A percentile compares a stretch with the other conserved stretches of the same genome.
Conservation (phyloP, 2,797 vertebrate species). For the Kryptopterus vitreolus region DNA sequence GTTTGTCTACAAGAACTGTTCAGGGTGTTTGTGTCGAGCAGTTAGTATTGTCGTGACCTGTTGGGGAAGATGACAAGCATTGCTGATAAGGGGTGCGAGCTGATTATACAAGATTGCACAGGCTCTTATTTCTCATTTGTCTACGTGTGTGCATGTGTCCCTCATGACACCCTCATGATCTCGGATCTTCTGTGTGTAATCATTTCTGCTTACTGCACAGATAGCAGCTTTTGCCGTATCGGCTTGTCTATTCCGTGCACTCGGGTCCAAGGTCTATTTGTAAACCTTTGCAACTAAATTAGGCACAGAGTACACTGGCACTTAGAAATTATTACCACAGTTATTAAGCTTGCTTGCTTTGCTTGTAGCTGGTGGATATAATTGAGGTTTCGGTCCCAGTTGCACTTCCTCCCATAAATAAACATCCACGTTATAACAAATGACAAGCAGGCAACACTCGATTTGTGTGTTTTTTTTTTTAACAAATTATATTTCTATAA, state of each 20-base stretch:
- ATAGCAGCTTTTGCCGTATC: slow-evolving; percentile 19
- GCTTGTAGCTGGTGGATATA: not conserved
- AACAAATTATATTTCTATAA: slow-evolving; percentile 47
- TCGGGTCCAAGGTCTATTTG: slow-evolving; percentile 20
- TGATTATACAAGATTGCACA: slow-evolving; percentile 61
- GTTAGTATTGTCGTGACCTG: slow-evolving; percentile 66
- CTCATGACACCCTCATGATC: slow-evolving; percentile 19
- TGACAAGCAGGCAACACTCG: slow-evolving; percentile 20
- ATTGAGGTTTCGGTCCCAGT: slow-evolving; percentile 1
- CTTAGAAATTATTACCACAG: not conserved
- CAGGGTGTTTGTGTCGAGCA: slow-evolving; percentile 53
- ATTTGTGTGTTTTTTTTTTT: slow-evolving; percentile 27
- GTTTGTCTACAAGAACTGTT: slow-evolving; percentile 37
- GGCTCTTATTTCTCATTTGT: slow-evolving; percentile 54
- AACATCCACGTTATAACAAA: slow-evolving; percentile 1
- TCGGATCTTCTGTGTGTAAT: slow-evolving; percentile 32
- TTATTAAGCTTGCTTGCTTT: not conserved
- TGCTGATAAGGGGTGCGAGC: slow-evolving; percentile 67
- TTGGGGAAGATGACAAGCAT: slow-evolving; percentile 61
- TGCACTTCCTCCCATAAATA: slow-evolving; percentile 6
- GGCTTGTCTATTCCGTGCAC: not conserved
- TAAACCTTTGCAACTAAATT: slow-evolving; percentile 14
- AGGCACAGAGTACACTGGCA: slow-evolving; percentile 6
- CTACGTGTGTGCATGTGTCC: slow-evolving; percentile 17
- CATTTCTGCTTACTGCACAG: slow-evolving; percentile 33